phyloP scores from a whole-genome alignment of 2,888 invertebrate species.

The Machimus atricapillus region DNA sequence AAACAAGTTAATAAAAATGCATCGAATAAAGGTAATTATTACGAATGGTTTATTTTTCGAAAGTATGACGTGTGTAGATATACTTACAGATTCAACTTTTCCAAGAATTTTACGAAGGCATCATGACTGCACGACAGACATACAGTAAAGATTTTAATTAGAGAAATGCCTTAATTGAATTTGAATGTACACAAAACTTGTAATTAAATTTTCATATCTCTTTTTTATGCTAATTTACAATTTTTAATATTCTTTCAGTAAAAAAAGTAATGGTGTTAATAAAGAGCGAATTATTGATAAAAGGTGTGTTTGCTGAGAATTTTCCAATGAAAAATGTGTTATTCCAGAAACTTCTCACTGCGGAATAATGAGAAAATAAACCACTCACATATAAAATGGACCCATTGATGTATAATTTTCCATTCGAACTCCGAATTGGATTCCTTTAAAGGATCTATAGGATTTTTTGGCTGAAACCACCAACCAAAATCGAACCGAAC shows the following conservation, averaged over 20 bases:
- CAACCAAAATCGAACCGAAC: too few relatives aligned
- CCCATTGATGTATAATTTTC: too few relatives aligned
- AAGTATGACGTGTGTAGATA: not conserved
- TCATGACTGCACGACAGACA: not conserved
- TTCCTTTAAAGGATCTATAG: too few relatives aligned
- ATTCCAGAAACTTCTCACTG: too few relatives aligned
- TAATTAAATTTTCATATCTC: not conserved
- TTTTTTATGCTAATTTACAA: not conserved
- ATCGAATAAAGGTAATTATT: not conserved
- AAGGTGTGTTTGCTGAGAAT: too few relatives aligned
- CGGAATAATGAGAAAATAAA: too few relatives aligned
- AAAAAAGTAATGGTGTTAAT: too few relatives aligned
- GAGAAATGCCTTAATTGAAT: not conserved
- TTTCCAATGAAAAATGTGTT: too few relatives aligned
- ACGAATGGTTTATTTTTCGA: not conserved
- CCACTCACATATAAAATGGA: too few relatives aligned
- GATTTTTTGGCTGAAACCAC: too few relatives aligned
- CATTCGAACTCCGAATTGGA: too few relatives aligned
- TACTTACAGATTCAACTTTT: not conserved
- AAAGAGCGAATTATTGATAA: not conserved
- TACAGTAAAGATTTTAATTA: not conserved
- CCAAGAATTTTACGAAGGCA: not conserved
- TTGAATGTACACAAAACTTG: not conserved
- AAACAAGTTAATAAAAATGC: not conserved
- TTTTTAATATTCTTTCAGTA: not conserved